Percentiles rank a stretch among this genome's conserved stretches.
Evolutionary conservation across 2,113 vertebrate species (phyloP).

Genomic region (Oophaga pumilio): DNA sequence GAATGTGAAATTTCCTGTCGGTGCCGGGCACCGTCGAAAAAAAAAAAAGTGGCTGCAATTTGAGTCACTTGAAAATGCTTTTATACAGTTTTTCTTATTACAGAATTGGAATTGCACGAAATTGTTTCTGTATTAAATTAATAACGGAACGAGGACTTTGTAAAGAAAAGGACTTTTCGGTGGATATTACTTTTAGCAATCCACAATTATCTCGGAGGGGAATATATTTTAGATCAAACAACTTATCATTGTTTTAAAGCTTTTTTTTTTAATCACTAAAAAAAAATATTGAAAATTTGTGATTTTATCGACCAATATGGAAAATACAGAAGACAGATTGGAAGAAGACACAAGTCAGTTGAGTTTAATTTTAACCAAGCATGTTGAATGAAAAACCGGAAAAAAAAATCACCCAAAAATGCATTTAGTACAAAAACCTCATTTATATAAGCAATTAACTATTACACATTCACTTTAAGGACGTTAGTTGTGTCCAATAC

Average conservation of each 20-base stretch:
- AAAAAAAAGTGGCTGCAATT: neutral
- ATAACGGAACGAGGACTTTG: neutral
- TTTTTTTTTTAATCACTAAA: neutral
- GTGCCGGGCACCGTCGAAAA: neutral
- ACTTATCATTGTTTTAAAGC: neutral
- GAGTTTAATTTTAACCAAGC: no score
- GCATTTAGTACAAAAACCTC: no score
- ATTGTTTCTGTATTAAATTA: constrained; percentile 31
- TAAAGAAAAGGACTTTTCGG: constrained; percentile 1
- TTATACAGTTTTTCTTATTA: constrained; percentile 16
- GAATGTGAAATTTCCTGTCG: constrained; percentile 1
- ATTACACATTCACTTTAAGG: no score
- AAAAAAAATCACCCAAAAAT: no score
- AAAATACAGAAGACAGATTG: neutral
- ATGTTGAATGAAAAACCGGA: no score
- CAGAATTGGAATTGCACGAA: neutral
- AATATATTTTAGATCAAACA: neutral
- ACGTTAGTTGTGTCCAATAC: no score
- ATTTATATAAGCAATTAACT: no score
- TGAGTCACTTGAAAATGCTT: neutral
- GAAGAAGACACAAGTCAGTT: no score
- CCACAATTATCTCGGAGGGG: constrained; percentile 22
- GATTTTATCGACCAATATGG: no score
- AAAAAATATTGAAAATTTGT: neutral
- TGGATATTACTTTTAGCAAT: constrained; percentile 2